phyloP scores from a whole-genome alignment of 2,888 invertebrate species.

The Habrosyne pyritoides region DNA sequence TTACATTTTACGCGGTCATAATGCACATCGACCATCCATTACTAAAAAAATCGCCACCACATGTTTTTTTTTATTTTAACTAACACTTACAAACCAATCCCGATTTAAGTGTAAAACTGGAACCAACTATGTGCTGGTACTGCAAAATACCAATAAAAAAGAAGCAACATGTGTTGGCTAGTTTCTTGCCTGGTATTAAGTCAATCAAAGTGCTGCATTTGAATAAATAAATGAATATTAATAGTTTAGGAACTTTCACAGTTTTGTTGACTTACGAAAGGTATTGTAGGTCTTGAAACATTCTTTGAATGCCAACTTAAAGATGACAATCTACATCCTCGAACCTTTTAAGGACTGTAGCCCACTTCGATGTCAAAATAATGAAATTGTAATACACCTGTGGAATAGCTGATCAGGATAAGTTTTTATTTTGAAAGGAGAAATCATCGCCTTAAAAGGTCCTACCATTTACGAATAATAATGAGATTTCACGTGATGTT shows the following conservation, averaged over 20 bases:
- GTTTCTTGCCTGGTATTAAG: too few species aligned
- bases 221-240: constrained; percentile 39
- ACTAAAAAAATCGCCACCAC: too few species aligned
- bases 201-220: neutral
- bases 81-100: too few species aligned
- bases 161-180: too few species aligned
- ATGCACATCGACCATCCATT: too few species aligned
- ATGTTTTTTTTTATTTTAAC: too few species aligned
- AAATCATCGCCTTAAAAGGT: constrained; percentile 16
- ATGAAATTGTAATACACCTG: constrained; percentile 19
- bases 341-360: constrained; percentile 14
- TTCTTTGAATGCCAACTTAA: constrained; percentile 53
- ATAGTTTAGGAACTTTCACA: constrained; percentile 38
- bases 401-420: constrained; percentile 31
- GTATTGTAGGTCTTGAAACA: constrained; percentile 36
- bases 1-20: too few species aligned
- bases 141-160: too few species aligned
- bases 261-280: constrained; percentile 37
- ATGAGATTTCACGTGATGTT: constrained; percentile 7
- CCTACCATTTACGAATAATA: constrained; percentile 11
- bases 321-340: constrained; percentile 44
- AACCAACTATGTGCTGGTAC: too few species aligned
- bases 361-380: constrained; percentile 20
- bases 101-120: too few species aligned
- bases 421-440: constrained; percentile 14